Conservation (phyloP, 2,113 vertebrate species). For the Mastomys coucha region DNA sequence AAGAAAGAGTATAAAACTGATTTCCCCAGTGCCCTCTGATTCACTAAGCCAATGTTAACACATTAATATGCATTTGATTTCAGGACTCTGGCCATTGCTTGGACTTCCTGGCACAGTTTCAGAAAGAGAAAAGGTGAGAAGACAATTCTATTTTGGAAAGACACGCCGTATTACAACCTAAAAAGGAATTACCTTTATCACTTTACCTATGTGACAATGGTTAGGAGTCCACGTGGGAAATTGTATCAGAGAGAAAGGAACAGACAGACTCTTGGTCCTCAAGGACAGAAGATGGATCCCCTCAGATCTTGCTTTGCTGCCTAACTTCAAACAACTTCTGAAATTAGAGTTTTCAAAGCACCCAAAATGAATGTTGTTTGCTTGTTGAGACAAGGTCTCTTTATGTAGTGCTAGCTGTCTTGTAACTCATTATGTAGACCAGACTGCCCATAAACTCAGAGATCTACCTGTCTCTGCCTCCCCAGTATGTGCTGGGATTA, state of each 20-base stretch:
- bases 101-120: not conserved
- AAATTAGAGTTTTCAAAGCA: not conserved
- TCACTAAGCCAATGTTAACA: conserved; percentile 18
- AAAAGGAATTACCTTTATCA: not conserved
- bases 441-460: not conserved
- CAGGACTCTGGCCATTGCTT: conserved; percentile 26
- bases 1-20: conserved; percentile 40
- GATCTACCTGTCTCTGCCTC: not conserved
- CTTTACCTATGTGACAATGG: not conserved
- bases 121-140: conserved; percentile 15
- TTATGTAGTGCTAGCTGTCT: not conserved
- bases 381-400: not conserved
- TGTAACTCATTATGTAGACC: not conserved
- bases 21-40: conserved; percentile 21
- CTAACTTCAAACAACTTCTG: not conserved
- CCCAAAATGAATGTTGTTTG: not conserved
- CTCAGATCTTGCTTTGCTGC: not conserved
- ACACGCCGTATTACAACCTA: not conserved
- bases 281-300: not conserved
- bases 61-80: conserved; percentile 14
- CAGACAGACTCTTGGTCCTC: not conserved
- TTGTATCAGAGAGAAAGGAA: not conserved
- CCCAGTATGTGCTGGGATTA: not conserved
- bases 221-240: not conserved
- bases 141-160: not conserved